phyloP scores from a whole-genome alignment of 1,140 invertebrate genomes.

The Sinonovacula constricta region DNA sequence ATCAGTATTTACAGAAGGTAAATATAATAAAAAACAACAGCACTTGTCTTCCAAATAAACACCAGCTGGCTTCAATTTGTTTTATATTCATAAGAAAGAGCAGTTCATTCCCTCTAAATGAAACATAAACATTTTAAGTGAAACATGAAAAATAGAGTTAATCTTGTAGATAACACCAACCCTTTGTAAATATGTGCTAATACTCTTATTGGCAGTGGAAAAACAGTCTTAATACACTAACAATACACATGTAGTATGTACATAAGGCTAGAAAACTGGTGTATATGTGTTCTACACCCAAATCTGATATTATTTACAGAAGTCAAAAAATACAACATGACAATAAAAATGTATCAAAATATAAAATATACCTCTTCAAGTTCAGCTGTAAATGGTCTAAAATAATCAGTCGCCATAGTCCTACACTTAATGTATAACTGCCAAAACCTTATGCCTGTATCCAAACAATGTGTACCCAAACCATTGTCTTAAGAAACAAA shows the following conservation, averaged over 20 bases:
- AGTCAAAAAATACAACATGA: background rate
- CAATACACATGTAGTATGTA: background rate
- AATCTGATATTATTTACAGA: background rate
- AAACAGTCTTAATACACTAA: background rate
- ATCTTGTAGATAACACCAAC: no score
- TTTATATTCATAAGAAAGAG: no score
- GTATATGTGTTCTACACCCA: background rate
- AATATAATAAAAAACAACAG: no score
- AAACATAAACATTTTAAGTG: no score
- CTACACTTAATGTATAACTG: background rate
- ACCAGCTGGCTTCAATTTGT: no score
- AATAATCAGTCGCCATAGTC: slow-evolving; percentile 47
- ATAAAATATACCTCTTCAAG: slow-evolving; percentile 28
- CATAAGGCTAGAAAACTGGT: slow-evolving; percentile 1
- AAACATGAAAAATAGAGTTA: no score
- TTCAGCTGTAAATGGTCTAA: slow-evolving; percentile 38
- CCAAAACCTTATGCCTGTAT: background rate
- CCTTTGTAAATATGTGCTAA: no score
- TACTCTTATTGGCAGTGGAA: no score
- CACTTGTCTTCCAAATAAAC: no score
- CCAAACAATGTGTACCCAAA: background rate
- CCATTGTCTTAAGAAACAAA: background rate
- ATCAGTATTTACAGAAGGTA: no score
- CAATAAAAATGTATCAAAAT: background rate
- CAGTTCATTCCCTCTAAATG: no score